Conservation (phyloP, 92 coral and sea anemone species). For the Parazoanthus darwini region DNA sequence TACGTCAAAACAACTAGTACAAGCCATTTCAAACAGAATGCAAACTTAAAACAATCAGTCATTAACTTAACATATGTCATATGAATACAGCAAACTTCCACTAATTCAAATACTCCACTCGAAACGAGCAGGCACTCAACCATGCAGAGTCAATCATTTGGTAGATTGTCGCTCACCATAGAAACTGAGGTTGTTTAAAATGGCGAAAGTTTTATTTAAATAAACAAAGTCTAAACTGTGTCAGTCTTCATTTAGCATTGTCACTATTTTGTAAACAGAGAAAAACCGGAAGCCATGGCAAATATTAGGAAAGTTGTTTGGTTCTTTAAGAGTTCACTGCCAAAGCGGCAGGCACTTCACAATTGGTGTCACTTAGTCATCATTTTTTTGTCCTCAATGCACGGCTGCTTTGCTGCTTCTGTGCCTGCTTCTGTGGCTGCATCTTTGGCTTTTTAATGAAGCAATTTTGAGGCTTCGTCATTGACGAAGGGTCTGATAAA, state of each 20-base stretch:
- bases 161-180: too few species aligned
- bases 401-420: slow-evolving; percentile 82
- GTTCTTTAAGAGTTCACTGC: neutral
- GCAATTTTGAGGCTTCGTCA: slow-evolving; percentile 58
- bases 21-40: too few species aligned
- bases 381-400: slow-evolving; percentile 43
- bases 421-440: slow-evolving; percentile 90
- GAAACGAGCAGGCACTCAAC: neutral
- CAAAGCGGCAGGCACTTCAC: neutral
- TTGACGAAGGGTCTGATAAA: slow-evolving; percentile 93
- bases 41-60: too few species aligned
- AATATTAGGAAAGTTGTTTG: neutral
- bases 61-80: too few species aligned
- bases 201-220: too few species aligned
- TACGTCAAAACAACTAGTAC: too few species aligned
- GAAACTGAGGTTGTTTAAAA: neutral
- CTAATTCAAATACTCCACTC: neutral
- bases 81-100: neutral
- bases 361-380: neutral
- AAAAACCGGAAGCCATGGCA: neutral
- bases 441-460: slow-evolving; percentile 69
- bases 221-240: neutral
- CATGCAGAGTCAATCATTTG: too few species aligned
- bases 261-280: too few species aligned
- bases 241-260: neutral